A percentile compares a stretch with the other conserved stretches of the same genome.
These are phyloP conservation scores for Isurus oxyrinchus DNA, from an alignment of 2,113 vertebrate genomes.

Conservation along the genomic window DNA sequence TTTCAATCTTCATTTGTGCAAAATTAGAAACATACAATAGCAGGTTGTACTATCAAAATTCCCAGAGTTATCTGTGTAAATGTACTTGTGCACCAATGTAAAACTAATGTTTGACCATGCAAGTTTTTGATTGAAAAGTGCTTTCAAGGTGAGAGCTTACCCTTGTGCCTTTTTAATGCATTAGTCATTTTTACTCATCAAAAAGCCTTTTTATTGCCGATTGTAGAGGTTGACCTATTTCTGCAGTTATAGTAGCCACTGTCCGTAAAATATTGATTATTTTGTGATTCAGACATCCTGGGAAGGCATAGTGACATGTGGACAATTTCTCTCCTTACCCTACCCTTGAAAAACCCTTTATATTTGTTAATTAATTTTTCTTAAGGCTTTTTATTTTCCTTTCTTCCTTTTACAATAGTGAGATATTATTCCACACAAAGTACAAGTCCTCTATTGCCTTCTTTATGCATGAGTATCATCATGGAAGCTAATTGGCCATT, in stretches of 20 bases:
- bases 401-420: not conserved
- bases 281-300: not conserved
- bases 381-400: not conserved
- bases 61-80: not conserved
- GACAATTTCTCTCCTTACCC: not conserved
- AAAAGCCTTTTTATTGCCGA: not conserved
- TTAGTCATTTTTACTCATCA: not conserved
- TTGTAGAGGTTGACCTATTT: not conserved
- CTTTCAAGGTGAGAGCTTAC: not conserved
- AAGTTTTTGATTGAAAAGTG: not conserved
- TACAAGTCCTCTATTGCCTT: not conserved
- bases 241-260: not conserved
- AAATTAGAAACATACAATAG: constrained; percentile 14
- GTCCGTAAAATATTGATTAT: not conserved
- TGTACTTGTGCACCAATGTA: not conserved
- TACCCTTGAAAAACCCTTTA: not conserved
- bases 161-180: not conserved
- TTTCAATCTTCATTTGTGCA: not conserved
- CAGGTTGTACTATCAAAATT: not conserved
- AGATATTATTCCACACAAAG: not conserved
- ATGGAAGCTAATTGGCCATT: not conserved
- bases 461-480: not conserved
- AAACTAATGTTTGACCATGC: not conserved
- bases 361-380: not conserved
- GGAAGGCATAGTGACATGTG: not conserved